These are phyloP conservation scores for Melanotaenia nigrans DNA, from an alignment of 2,797 vertebrate genomes.

Conservation along the genomic window DNA sequence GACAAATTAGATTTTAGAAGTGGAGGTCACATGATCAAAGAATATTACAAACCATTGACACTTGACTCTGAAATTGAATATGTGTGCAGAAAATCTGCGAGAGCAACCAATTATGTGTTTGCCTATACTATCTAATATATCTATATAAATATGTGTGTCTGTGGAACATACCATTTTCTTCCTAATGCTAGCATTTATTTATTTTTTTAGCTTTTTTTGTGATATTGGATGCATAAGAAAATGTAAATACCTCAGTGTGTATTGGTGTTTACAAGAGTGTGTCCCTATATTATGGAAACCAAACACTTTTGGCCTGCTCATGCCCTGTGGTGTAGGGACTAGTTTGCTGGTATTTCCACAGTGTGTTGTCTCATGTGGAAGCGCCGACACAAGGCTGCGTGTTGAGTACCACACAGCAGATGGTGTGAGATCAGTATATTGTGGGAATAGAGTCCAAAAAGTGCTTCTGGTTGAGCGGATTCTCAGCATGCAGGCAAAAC, in stretches of 20 bases:
- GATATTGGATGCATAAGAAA: not conserved
- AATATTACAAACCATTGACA: constrained; percentile 57
- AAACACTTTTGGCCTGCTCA: constrained; percentile 38
- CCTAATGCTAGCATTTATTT: not conserved
- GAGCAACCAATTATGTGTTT: not conserved
- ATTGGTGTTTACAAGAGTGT: not conserved
- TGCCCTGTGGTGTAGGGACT: not conserved
- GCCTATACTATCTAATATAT: not conserved
- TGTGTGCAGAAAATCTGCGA: constrained; percentile 10
- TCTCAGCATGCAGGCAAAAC: constrained; percentile 49
- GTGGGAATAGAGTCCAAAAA: constrained; percentile 46
- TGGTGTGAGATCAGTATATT: constrained; percentile 55
- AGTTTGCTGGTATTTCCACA: constrained; percentile 30
- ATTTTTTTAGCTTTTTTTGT: not conserved
- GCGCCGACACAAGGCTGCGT: constrained; percentile 23
- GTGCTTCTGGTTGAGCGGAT: constrained; percentile 41
- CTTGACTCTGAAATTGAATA: constrained; percentile 64
- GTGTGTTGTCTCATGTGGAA: constrained; percentile 37
- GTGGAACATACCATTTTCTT: not conserved
- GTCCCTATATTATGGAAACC: constrained; percentile 26
- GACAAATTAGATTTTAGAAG: constrained; percentile 37
- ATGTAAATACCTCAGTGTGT: not conserved
- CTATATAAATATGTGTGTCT: too few species aligned
- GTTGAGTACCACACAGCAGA: constrained; percentile 57
- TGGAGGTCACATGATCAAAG: constrained; percentile 38